Evolutionary conservation across 2,888 invertebrate species (phyloP).

Genomic region (Pollenia angustigena): DNA sequence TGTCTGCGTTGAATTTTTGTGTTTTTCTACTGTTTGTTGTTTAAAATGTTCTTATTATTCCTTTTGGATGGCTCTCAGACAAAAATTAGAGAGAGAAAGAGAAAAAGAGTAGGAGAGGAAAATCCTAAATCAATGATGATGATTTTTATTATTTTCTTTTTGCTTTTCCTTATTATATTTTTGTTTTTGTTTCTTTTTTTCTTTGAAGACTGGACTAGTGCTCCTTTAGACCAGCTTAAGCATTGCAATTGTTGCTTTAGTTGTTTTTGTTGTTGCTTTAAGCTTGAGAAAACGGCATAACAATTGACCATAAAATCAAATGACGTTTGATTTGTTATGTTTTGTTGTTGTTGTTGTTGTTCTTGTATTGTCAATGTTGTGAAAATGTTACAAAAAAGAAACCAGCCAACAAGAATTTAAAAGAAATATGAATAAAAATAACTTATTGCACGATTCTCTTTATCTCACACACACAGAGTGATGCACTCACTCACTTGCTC

Average conservation of each 20-base stretch:
- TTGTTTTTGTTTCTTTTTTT: not conserved
- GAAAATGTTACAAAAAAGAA: conserved; percentile 21
- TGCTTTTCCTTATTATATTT: not conserved
- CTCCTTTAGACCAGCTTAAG: conserved; percentile 31
- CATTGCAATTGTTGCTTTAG: not conserved
- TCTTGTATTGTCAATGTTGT: conserved; percentile 31
- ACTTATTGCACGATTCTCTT: conserved; percentile 63
- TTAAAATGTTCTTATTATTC: conserved; percentile 37
- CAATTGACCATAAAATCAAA: conserved; percentile 64
- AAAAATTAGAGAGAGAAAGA: not conserved
- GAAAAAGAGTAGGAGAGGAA: not conserved
- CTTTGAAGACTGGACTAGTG: conserved; percentile 1
- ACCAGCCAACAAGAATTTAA: conserved; percentile 13
- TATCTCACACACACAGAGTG: not conserved
- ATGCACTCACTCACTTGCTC: not conserved
- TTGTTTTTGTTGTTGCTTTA: conserved; percentile 9
- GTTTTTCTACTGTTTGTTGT: conserved; percentile 18
- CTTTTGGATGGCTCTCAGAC: conserved; percentile 36
- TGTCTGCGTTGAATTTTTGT: conserved; percentile 80
- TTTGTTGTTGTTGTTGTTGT: not conserved
- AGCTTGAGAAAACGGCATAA: conserved; percentile 16
- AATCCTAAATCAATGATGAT: conserved; percentile 33
- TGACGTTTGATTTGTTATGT: conserved; percentile 63
- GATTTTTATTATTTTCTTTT: conserved; percentile 4
- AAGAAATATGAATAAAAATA: conserved; percentile 56